A percentile compares a stretch with the other conserved stretches of the same genome.
These are phyloP conservation scores for Drosophila tristis DNA, from an alignment of 1,140 invertebrate species.

Conservation along the genomic window DNA sequence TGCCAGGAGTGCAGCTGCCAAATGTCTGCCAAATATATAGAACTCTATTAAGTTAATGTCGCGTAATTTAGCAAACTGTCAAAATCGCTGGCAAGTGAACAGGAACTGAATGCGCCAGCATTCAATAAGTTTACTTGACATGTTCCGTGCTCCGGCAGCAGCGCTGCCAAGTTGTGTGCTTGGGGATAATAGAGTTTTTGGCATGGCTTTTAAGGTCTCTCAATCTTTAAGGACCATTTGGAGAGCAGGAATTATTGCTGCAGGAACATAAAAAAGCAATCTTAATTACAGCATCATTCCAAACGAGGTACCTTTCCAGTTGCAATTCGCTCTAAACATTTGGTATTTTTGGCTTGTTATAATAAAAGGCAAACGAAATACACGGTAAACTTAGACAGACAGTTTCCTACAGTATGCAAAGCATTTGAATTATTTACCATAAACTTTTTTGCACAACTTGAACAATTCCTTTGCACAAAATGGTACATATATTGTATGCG, in stretches of 20 bases:
- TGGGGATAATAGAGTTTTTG: neutral
- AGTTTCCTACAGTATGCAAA: slow-evolving; percentile 47
- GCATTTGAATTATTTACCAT: slow-evolving; percentile 75
- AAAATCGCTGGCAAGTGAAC: slow-evolving; percentile 74
- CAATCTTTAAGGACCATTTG: neutral
- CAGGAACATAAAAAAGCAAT: slow-evolving; percentile 8
- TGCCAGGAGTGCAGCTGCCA: slow-evolving; percentile 66
- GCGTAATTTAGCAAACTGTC: slow-evolving; percentile 81
- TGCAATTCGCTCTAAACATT: slow-evolving; percentile 9
- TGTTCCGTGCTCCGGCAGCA: slow-evolving; percentile 21
- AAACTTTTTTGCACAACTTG: slow-evolving; percentile 49
- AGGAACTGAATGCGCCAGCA: slow-evolving; percentile 53
- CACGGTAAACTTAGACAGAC: slow-evolving; percentile 27
- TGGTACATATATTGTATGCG: slow-evolving; percentile 30
- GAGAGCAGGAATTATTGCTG: slow-evolving; percentile 1
- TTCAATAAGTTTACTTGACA: slow-evolving; percentile 67
- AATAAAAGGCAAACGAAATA: slow-evolving; percentile 31
- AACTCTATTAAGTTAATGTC: slow-evolving; percentile 81
- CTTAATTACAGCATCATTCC: neutral
- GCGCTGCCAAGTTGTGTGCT: slow-evolving; percentile 23
- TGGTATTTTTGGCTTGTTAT: slow-evolving; percentile 33
- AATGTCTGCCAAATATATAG: slow-evolving; percentile 73
- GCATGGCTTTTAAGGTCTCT: slow-evolving; percentile 5
- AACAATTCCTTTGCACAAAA: slow-evolving; percentile 48
- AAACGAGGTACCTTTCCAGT: slow-evolving; percentile 1